A percentile compares a stretch with the other conserved stretches of the same genome.
Evolutionary conservation across 2,113 vertebrate species (phyloP).

Genomic region (Chaenocephalus aceratus): DNA sequence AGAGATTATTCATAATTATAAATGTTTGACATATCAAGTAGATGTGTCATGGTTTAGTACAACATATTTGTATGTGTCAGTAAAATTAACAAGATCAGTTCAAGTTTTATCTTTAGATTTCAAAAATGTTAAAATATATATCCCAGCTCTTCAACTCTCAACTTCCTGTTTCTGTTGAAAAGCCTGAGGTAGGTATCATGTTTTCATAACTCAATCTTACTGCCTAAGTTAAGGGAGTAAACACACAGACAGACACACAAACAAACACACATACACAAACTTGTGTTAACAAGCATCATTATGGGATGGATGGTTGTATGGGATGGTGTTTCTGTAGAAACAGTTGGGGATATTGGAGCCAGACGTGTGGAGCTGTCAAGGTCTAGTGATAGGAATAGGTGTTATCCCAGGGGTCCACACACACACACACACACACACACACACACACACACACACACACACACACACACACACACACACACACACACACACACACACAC

Average conservation of each 20-base stretch:
- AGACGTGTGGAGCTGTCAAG: constrained; percentile 82
- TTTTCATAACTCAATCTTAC: constrained; percentile 52
- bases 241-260: constrained; percentile 6
- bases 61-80: not conserved
- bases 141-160: constrained; percentile 45
- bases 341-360: constrained; percentile 84
- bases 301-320: constrained; percentile 66
- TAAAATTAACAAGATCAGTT: constrained; percentile 18
- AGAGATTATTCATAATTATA: not conserved
- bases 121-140: constrained; percentile 29
- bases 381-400: constrained; percentile 81
- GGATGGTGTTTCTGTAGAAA: constrained; percentile 80
- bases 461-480: constrained; percentile 50
- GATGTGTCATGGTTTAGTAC: not conserved
- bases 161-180: constrained; percentile 48
- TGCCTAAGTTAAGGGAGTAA: constrained; percentile 20
- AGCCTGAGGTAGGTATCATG: constrained; percentile 24
- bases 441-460: constrained; percentile 49
- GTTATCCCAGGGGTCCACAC: constrained; percentile 76
- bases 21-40: not conserved
- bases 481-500: constrained; percentile 29
- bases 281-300: constrained; percentile 69
- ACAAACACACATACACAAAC: constrained; percentile 17
- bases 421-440: constrained; percentile 4
- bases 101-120: constrained; percentile 26